phyloP scores from a whole-genome alignment of 37 sponge, comb jelly and placozoan genomes.

The Cliona cf. orientalis region DNA sequence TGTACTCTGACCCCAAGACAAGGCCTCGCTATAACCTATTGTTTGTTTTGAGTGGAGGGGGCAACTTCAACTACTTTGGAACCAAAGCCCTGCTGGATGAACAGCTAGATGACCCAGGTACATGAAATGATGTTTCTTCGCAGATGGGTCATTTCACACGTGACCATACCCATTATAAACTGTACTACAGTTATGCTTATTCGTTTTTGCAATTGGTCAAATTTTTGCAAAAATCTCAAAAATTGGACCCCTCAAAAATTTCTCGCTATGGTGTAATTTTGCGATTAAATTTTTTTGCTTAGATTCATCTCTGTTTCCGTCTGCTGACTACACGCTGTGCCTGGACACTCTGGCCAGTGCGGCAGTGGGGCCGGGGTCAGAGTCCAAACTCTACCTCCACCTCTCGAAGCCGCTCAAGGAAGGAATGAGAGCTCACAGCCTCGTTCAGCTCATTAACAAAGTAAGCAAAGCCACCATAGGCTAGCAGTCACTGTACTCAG shows the following conservation, averaged over 20 bases:
- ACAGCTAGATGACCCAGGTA: slow-evolving; percentile 58
- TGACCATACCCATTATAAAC: no score
- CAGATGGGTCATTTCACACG: no score
- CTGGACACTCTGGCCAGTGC: slow-evolving; percentile 74
- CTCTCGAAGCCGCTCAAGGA: slow-evolving; percentile 92
- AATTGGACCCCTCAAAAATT: background rate
- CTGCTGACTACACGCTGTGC: slow-evolving; percentile 88
- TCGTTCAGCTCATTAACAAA: slow-evolving; percentile 48
- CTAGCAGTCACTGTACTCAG: background rate
- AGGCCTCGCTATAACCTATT: slow-evolving; percentile 77
- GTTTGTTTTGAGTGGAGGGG: slow-evolving; percentile 87
- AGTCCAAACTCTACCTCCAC: slow-evolving; percentile 67
- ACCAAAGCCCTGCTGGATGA: slow-evolving; percentile 82
- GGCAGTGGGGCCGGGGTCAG: background rate
- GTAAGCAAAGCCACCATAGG: slow-evolving; percentile 2
- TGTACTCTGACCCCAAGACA: slow-evolving; percentile 54
- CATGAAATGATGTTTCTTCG: background rate
- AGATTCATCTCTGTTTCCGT: slow-evolving; percentile 24
- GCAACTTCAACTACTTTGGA: slow-evolving; percentile 90
- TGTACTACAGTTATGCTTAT: background rate
- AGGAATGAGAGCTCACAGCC: slow-evolving; percentile 48
- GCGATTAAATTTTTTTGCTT: no score
- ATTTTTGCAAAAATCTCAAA: background rate
- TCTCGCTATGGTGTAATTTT: no score
- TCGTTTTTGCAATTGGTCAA: background rate